Evolutionary conservation across 2,888 invertebrate species (phyloP), one percentile per base, ranked within the genome.

Genomic region (Agonum fuliginosum): DNA sequence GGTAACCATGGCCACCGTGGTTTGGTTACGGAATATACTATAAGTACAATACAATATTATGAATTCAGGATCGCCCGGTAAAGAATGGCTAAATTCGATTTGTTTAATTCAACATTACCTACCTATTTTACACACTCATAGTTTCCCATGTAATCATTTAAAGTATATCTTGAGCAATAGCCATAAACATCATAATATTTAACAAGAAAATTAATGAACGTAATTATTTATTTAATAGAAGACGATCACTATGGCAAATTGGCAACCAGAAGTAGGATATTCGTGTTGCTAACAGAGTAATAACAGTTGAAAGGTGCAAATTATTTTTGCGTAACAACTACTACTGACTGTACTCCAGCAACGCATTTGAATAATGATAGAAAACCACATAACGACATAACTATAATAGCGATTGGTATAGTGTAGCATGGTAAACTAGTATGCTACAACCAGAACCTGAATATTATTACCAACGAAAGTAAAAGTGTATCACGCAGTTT

Each of bases 321-420:
- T 54, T 54, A 54, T 54, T 54, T 24, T 54, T 54, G 54, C 54
- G 54, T 54, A 54, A 54, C 54, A 54, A 24, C 24, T 54, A 54
- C 54, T 54, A 12, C 24, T 22, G 8, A 1, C 37, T 37, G n/a
- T 14, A 20, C 20, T 48, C 3, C n/a, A n/a, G 48, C 20, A 48
- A 10, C 20, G 48, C n/a, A 24, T 54, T 51, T 54, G 24, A 54
- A 54, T 54, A 54, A 3, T 4, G 3, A 20, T 37, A n/a, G 37
- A 37, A 37, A 37, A 12, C 37, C 3, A 37, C 8, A 37, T 3
- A 37, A 8, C n/a, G 1, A 1, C 2, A 12, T 37, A n/a, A 37
- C 3, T 37, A 37, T 10, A n/a, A n/a, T n/a, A 37, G 37, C 37
- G 10, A 8, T 37, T 1, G 37, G 37, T 37, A 37, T n/a, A 37